These are phyloP conservation scores for Tetrapedia diversipes DNA, from an alignment of 2,888 invertebrate genomes.

Conservation along the genomic window DNA sequence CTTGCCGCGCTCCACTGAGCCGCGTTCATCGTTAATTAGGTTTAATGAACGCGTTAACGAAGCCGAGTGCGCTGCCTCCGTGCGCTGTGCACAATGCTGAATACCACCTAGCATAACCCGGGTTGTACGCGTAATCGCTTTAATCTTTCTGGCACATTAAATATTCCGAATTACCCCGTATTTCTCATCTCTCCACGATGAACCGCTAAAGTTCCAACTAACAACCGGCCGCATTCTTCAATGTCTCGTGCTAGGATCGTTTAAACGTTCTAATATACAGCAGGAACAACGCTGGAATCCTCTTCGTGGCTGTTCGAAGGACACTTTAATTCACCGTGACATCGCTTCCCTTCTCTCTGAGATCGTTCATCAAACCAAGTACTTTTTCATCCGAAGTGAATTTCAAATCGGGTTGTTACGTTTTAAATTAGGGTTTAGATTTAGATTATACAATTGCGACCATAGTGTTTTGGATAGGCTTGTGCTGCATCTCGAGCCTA, in stretches of 20 bases:
- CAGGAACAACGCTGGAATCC: slow-evolving; percentile 17
- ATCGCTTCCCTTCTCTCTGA: too few relatives aligned
- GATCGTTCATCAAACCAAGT: background rate
- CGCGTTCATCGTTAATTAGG: slow-evolving; percentile 30
- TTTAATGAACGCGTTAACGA: slow-evolving; percentile 51
- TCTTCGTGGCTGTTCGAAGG: background rate
- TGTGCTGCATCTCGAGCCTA: too few relatives aligned
- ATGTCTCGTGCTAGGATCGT: slow-evolving; percentile 11
- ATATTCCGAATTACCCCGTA: slow-evolving; percentile 40
- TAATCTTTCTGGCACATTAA: slow-evolving; percentile 51
- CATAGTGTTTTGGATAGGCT: too few relatives aligned
- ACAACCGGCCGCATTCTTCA: slow-evolving; percentile 23
- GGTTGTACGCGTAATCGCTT: slow-evolving; percentile 38
- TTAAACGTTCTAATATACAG: slow-evolving; percentile 19
- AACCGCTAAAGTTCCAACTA: slow-evolving; percentile 9
- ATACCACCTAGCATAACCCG: slow-evolving; percentile 20
- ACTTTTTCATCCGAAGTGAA: background rate
- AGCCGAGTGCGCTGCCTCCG: background rate
- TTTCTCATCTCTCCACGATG: slow-evolving; percentile 36
- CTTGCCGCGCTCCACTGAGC: background rate
- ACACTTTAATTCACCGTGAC: slow-evolving; percentile 23
- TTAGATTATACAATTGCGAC: too few relatives aligned
- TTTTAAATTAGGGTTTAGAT: too few relatives aligned
- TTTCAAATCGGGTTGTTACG: too few relatives aligned
- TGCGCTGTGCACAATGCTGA: slow-evolving; percentile 21